Conservation (phyloP, 2,888 invertebrate genomes). For the Leptopterna dolabrata region DNA sequence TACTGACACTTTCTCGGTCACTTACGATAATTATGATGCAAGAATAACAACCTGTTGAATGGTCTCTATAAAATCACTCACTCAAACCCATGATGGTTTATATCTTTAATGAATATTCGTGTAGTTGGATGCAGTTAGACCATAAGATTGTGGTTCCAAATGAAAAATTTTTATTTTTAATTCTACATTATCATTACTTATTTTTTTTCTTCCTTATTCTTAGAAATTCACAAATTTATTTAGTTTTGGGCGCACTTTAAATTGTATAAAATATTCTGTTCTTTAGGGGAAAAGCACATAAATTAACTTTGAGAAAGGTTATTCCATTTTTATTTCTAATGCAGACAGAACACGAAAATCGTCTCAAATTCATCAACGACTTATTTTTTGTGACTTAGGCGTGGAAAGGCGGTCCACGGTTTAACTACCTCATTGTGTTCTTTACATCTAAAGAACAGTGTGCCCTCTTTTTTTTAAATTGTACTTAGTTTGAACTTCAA, state of each 20-base stretch:
- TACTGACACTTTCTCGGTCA: too few relatives aligned
- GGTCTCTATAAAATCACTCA: neutral
- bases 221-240: slow-evolving; percentile 31
- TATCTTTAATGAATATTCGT: slow-evolving; percentile 47
- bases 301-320: neutral
- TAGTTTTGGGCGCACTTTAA: slow-evolving; percentile 59
- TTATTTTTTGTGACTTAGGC: slow-evolving; percentile 27
- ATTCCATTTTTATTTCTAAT: slow-evolving; percentile 39
- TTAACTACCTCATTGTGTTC: slow-evolving; percentile 56
- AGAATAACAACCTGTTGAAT: too few relatives aligned
- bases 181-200: slow-evolving; percentile 8
- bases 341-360: neutral
- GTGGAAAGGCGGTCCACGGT: slow-evolving; percentile 37
- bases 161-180: neutral
- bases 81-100: slow-evolving; percentile 21
- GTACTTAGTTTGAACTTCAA: slow-evolving; percentile 60
- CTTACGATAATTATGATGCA: too few relatives aligned
- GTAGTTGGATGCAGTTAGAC: slow-evolving; percentile 51
- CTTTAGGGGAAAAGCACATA: slow-evolving; percentile 53
- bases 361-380: slow-evolving; percentile 33
- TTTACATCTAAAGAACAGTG: slow-evolving; percentile 59
- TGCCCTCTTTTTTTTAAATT: slow-evolving; percentile 54
- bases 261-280: slow-evolving; percentile 53
- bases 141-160: slow-evolving; percentile 44
- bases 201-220: slow-evolving; percentile 4